Evolutionary conservation across 2,888 invertebrate species (phyloP).

Genomic region (Yponomeuta sedellus): DNA sequence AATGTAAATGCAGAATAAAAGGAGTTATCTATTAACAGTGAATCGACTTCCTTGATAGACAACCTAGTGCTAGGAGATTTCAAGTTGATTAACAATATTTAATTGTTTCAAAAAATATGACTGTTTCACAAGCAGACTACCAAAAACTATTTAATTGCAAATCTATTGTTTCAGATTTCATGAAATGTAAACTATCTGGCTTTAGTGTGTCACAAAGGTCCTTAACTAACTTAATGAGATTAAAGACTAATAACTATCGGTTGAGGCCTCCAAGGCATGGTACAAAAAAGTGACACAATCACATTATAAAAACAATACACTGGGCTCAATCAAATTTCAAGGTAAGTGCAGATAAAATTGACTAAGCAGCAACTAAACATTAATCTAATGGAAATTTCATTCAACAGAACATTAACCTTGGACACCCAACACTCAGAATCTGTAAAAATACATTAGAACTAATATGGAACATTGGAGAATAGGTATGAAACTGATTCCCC

Average conservation of each 20-base stretch:
- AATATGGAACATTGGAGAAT: conserved; percentile 98
- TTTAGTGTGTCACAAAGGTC: conserved; percentile 16
- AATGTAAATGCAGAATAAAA: conserved; percentile 7
- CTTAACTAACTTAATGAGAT: conserved; percentile 34
- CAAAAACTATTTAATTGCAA: background rate
- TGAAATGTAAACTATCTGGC: background rate
- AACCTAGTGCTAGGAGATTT: no score
- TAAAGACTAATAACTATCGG: conserved; percentile 3
- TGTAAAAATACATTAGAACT: conserved; percentile 40
- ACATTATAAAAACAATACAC: background rate
- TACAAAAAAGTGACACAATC: background rate
- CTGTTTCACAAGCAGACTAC: no score
- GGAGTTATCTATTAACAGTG: background rate
- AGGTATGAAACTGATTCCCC: conserved; percentile 99
- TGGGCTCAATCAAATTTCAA: background rate
- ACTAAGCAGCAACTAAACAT: background rate
- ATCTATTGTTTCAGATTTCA: background rate
- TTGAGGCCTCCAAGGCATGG: background rate
- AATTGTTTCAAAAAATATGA: no score
- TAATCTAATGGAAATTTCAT: background rate
- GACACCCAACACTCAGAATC: conserved; percentile 28
- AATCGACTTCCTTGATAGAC: no score
- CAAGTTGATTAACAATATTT: no score
- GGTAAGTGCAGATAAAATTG: background rate
- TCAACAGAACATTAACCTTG: background rate